phyloP scores from a whole-genome alignment of 2,888 invertebrate species.

The Cordilura impudica region DNA sequence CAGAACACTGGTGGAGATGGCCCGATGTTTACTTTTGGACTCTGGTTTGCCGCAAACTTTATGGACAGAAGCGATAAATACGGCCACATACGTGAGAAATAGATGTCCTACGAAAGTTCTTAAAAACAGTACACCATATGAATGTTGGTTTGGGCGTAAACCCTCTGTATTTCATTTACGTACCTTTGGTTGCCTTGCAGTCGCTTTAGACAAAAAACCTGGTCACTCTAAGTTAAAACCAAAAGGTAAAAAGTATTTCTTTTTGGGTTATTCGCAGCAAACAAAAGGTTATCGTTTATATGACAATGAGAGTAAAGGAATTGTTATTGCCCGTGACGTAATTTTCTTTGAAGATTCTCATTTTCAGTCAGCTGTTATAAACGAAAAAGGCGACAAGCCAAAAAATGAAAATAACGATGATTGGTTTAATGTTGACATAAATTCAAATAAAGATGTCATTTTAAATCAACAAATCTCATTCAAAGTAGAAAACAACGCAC shows the following conservation, averaged over 20 bases:
- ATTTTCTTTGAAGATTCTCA: constrained; percentile 56
- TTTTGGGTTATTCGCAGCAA: constrained; percentile 52
- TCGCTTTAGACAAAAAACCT: constrained; percentile 41
- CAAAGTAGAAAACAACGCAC: not conserved
- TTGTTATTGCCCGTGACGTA: constrained; percentile 51
- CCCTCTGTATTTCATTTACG: constrained; percentile 40
- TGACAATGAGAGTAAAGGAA: constrained; percentile 28
- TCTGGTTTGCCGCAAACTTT: constrained; percentile 39
- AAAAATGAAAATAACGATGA: not conserved
- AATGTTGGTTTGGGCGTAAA: constrained; percentile 41
- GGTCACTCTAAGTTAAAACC: constrained; percentile 40
- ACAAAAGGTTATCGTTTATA: constrained; percentile 55
- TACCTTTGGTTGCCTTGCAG: constrained; percentile 52
- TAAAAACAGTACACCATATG: constrained; percentile 41
- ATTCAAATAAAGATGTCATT: not conserved
- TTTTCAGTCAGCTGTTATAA: not conserved
- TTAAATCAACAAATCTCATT: not conserved
- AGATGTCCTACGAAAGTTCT: constrained; percentile 9
- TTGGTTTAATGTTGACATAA: not conserved
- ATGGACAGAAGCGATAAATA: constrained; percentile 54
- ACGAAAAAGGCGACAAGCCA: not conserved
- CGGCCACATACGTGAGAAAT: constrained; percentile 20
- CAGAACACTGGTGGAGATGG: constrained; percentile 55
- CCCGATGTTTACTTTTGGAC: no score
- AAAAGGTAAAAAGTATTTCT: constrained; percentile 41